A percentile compares a stretch with the other conserved stretches of the same genome.
These are phyloP conservation scores for Atherinosoma microstoma DNA, from an alignment of 2,797 vertebrate genomes.

Conservation along the genomic window DNA sequence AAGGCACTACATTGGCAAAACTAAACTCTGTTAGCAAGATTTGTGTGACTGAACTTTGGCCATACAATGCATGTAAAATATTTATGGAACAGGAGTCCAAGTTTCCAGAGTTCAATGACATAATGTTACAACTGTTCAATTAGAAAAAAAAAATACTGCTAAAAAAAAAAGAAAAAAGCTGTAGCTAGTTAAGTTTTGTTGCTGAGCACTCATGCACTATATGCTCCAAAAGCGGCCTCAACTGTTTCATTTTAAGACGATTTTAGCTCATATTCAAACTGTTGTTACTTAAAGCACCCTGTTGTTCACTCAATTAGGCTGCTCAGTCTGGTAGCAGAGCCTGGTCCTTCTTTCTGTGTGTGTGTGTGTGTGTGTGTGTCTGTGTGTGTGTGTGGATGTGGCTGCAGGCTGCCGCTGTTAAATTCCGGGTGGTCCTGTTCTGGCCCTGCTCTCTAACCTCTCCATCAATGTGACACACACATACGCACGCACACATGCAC, in stretches of 20 bases:
- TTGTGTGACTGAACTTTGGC: background rate
- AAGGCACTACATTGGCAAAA: background rate
- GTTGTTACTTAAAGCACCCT: conserved; percentile 75
- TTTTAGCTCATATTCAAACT: conserved; percentile 70
- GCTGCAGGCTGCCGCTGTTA: conserved; percentile 80
- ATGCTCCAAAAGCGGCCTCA: conserved; percentile 25
- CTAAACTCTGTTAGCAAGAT: background rate
- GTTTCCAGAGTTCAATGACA: conserved; percentile 42
- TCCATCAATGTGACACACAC: conserved; percentile 79
- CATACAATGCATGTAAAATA: conserved; percentile 22
- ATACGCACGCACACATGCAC: conserved; percentile 20
- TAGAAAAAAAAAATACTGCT: conserved; percentile 1
- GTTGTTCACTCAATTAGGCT: conserved; percentile 87
- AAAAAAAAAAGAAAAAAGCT: conserved; percentile 13
- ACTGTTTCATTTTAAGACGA: conserved; percentile 66
- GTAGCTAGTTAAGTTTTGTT: conserved; percentile 20
- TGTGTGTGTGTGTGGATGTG: conserved; percentile 54
- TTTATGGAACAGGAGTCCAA: conserved; percentile 11
- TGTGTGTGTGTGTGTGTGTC: conserved; percentile 37
- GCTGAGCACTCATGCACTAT: conserved; percentile 17
- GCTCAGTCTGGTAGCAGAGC: conserved; percentile 73
- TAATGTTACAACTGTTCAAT: conserved; percentile 14
- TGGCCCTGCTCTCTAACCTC: conserved; percentile 84
- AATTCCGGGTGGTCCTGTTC: conserved; percentile 84
- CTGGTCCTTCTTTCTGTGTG: conserved; percentile 25